Base-by-base conservation (phyloP, 2,797 vertebrate species). In the Enteromius paludinosus region DNA sequence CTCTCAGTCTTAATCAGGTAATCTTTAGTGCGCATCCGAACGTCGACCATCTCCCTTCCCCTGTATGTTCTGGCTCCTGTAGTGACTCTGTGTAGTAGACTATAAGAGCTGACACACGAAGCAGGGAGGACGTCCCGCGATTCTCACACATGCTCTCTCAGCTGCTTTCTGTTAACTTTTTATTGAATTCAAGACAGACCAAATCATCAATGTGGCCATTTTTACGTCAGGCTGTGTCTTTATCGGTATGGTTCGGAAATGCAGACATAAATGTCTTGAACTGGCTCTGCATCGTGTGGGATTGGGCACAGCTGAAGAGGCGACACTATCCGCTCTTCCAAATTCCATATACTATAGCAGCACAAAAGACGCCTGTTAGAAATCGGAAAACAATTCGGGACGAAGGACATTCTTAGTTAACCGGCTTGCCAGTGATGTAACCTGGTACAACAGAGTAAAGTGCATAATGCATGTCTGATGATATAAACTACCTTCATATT, bases 301-400 rank as follows among this genome's bases (percentile, higher is more conserved):
- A 82, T 84, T 86, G 73, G 81, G 78, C 65, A 61, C 83, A 83
- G 62, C 81, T 68, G n/a, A 77, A 47, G 69, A 38, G 62, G 71
- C 49, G 47, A 65, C 84, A 83, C 84, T 88, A 88, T 88, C 87
- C 66, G 87, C 81, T 88, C 87, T 88, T 88, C 87, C 87, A 85
- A 87, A 86, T 82, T 70, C 77, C 81, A 88, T 17, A 30, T 77
- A 79, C 83, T 47, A 86, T 76, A 77, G 75, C 85, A 85, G 82
- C 83, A 88, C 85, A 86, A 85, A 76, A 75, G 61, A 72, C 73
- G 75, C 82, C 84, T 79, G 70, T 71, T 83, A 74, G 45, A 49
- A 80, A 78, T 74, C 30, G 64, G 62, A 80, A 61, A 78, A 66
- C 61, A 66, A 73, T 85, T 83, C n/a, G 85, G 78, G 83, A 83